Percentiles rank a stretch among this genome's conserved stretches.
These are phyloP conservation scores for Regulus satrapa DNA, from an alignment of 2,113 vertebrate genomes.

Conservation along the genomic window DNA sequence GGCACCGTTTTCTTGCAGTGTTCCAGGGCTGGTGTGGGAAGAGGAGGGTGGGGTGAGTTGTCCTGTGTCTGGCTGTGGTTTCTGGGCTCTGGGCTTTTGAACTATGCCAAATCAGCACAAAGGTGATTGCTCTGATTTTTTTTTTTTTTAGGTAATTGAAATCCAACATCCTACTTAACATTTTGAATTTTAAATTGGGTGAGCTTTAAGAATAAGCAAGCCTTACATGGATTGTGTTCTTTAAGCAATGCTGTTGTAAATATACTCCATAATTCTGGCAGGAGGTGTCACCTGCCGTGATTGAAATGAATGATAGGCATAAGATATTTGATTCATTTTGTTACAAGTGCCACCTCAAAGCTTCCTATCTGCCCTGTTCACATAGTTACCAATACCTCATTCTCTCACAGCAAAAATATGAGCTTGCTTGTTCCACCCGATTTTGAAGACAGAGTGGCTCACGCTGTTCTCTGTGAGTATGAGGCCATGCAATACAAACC, in stretches of 20 bases:
- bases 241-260: background rate
- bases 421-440: background rate
- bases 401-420: background rate
- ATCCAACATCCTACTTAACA: background rate
- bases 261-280: background rate
- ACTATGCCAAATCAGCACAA: background rate
- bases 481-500: background rate
- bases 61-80: background rate
- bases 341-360: background rate
- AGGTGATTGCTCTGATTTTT: background rate
- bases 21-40: background rate
- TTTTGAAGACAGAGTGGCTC: background rate
- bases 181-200: background rate
- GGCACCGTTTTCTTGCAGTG: background rate
- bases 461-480: background rate
- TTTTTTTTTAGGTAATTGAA: background rate
- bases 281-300: background rate
- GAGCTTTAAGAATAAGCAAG: background rate
- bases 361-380: background rate
- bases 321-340: conserved; percentile 32
- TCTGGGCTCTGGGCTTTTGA: background rate
- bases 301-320: conserved; percentile 19
- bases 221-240: background rate
- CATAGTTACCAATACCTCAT: background rate
- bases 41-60: background rate